A percentile compares a stretch with the other conserved stretches of the same genome.
Evolutionary conservation across 2,888 invertebrate species (phyloP).

Genomic region (Orthosia cruda): DNA sequence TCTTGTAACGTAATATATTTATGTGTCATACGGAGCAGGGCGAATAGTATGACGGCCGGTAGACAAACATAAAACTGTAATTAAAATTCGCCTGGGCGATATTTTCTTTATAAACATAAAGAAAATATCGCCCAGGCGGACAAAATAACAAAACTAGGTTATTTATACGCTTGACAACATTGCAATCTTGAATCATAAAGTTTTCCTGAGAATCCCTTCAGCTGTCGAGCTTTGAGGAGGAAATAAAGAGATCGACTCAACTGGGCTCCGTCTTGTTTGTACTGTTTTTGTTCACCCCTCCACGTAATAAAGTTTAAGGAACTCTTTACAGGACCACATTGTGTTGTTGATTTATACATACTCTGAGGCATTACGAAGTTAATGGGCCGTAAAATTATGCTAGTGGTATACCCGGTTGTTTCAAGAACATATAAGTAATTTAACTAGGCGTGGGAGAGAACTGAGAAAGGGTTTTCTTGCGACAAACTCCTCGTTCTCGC

Average conservation of each 20-base stretch:
- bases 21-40: conserved; percentile 18
- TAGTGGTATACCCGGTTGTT: conserved; percentile 68
- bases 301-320: conserved; percentile 46
- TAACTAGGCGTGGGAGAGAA: conserved; percentile 41
- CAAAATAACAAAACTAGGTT: conserved; percentile 54
- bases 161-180: conserved; percentile 52
- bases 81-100: too few species aligned
- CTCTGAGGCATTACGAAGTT: conserved; percentile 71
- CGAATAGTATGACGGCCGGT: background rate
- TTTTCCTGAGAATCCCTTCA: conserved; percentile 68
- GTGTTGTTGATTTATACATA: conserved; percentile 73
- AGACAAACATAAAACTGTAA: conserved; percentile 13
- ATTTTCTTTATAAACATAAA: too few species aligned
- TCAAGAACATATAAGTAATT: conserved; percentile 64
- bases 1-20: conserved; percentile 39
- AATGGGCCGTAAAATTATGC: conserved; percentile 76
- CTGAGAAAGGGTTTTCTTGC: conserved; percentile 26
- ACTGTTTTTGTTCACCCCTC: conserved; percentile 48
- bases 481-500: conserved; percentile 27
- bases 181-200: conserved; percentile 64
- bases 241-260: conserved; percentile 61
- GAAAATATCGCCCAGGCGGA: conserved; percentile 21
- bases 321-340: conserved; percentile 64
- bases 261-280: conserved; percentile 51
- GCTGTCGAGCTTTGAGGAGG: conserved; percentile 62